These are phyloP conservation scores for Ganaspis brasiliensis DNA, from an alignment of 2,888 invertebrate genomes.

Conservation along the genomic window DNA sequence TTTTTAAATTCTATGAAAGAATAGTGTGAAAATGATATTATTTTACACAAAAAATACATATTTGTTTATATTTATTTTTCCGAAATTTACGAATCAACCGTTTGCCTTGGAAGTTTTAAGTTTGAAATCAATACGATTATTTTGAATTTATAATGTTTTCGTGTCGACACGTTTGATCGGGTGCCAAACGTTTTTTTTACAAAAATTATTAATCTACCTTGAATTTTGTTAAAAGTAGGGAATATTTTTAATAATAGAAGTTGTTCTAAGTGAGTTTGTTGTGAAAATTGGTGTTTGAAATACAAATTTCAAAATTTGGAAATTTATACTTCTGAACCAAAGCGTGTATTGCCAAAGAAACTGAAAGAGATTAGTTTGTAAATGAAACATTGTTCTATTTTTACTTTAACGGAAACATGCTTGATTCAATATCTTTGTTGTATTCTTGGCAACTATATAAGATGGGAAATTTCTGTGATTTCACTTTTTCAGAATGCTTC, in stretches of 20 bases:
- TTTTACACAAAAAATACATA: too few relatives aligned
- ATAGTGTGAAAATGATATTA: too few relatives aligned
- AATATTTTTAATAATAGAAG: too few relatives aligned
- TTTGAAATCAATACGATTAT: constrained; percentile 13
- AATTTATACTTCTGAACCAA: background rate
- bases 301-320: too few relatives aligned
- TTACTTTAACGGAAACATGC: constrained; percentile 27
- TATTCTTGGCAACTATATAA: constrained; percentile 21
- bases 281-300: too few relatives aligned
- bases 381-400: constrained; percentile 23
- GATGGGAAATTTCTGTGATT: background rate
- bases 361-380: constrained; percentile 5
- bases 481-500: constrained; percentile 10
- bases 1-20: too few relatives aligned
- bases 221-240: background rate
- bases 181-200: constrained; percentile 1
- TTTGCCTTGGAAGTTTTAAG: background rate
- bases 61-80: background rate
- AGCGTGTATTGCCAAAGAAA: background rate
- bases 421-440: constrained; percentile 29
- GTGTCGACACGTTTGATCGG: background rate
- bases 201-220: background rate
- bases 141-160: background rate
- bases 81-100: background rate
- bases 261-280: too few relatives aligned